These are phyloP conservation scores for Ophion obscuratus DNA, from an alignment of 2,888 invertebrate species.

Conservation along the genomic window DNA sequence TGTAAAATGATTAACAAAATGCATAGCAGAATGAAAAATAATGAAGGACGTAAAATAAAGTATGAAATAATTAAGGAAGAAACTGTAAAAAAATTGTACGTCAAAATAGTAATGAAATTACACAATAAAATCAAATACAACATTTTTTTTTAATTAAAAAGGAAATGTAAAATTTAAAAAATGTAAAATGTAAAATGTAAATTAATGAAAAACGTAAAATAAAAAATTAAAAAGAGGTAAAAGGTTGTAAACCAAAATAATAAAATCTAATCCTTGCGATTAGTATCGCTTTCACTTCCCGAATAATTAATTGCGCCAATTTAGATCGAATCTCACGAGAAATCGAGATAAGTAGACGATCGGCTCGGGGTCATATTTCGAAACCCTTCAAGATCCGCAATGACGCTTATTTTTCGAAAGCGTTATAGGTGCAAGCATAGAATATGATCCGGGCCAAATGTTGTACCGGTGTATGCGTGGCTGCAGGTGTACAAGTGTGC, in stretches of 20 bases:
- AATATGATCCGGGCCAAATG: constrained; percentile 74
- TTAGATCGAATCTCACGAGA: constrained; percentile 24
- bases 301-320: constrained; percentile 1
- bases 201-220: background rate
- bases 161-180: no score
- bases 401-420: constrained; percentile 71
- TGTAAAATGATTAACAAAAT: no score
- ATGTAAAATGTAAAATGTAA: no score
- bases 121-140: background rate
- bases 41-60: no score
- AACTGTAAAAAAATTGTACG: no score
- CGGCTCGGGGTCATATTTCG: constrained; percentile 42
- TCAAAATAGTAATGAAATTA: background rate
- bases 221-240: background rate
- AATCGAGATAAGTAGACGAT: constrained; percentile 47
- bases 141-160: background rate
- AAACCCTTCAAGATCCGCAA: constrained; percentile 60
- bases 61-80: no score
- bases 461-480: constrained; percentile 22
- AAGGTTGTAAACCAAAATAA: background rate
- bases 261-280: no score
- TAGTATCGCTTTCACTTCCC: background rate
- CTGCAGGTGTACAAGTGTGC: constrained; percentile 26
- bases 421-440: constrained; percentile 53
- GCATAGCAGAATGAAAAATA: no score